Conservation (phyloP, 2,113 vertebrate genomes). For the Oryzias woworae region DNA sequence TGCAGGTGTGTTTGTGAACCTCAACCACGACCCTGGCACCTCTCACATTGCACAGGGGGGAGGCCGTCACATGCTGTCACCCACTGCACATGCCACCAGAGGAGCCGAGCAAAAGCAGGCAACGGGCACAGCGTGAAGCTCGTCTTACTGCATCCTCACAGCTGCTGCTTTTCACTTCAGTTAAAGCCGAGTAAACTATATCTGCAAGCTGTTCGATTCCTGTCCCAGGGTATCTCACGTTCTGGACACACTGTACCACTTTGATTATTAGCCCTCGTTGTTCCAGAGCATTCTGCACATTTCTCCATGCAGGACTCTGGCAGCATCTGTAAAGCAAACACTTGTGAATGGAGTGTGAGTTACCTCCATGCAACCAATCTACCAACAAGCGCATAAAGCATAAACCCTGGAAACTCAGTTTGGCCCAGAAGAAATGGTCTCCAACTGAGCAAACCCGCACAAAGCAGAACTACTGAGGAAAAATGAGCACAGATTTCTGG, state of each 20-base stretch:
- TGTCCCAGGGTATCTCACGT: conserved; percentile 3
- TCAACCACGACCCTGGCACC: conserved; percentile 27
- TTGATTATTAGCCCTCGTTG: conserved; percentile 10
- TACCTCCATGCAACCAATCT: conserved; percentile 18
- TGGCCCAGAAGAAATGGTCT: conserved; percentile 46
- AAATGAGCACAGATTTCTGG: conserved; percentile 39
- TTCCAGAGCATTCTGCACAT: conserved; percentile 46
- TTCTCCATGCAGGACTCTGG: conserved; percentile 43
- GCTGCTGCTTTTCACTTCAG: conserved; percentile 29
- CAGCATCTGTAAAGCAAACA: conserved; percentile 57
- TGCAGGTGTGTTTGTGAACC: conserved; percentile 12
- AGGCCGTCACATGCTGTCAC: conserved; percentile 64
- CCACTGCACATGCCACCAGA: conserved; percentile 51
- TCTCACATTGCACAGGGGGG: conserved; percentile 61
- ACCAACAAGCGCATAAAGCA: conserved; percentile 33
- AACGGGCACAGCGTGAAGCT: conserved; percentile 56
- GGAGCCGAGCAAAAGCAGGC: conserved; percentile 51
- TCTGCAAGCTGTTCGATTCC: conserved; percentile 28
- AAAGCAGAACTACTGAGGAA: conserved; percentile 34
- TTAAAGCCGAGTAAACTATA: background rate
- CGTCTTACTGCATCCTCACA: conserved; percentile 44
- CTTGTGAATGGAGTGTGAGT: conserved; percentile 23
- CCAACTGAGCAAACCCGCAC: conserved; percentile 54
- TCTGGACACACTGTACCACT: conserved; percentile 10
- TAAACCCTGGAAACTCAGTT: conserved; percentile 39